phyloP scores from a whole-genome alignment of 37 sponge, comb jelly and placozoan genomes.

The Theonella swinhoei region DNA sequence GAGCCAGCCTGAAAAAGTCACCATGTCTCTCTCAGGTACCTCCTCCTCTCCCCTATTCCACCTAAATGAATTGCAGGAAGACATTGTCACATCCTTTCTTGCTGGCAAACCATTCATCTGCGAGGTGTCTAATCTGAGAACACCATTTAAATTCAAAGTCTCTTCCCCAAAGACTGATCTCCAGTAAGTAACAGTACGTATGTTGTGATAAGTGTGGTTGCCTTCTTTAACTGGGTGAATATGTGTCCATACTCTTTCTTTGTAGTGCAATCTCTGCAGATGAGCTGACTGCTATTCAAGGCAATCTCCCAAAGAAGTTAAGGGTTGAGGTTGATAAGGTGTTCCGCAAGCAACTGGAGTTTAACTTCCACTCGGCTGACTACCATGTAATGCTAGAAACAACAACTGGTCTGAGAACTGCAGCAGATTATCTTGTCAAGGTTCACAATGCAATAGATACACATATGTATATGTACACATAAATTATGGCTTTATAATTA shows the following conservation, averaged over 20 bases:
- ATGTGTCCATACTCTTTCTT: too few relatives aligned
- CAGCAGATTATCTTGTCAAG: constrained; percentile 64
- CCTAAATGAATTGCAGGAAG: constrained; percentile 60
- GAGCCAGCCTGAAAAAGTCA: neutral
- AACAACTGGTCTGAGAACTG: too few relatives aligned
- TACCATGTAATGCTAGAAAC: constrained; percentile 69
- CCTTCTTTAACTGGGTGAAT: too few relatives aligned
- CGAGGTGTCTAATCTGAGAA: constrained; percentile 10
- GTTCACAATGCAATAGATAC: too few relatives aligned
- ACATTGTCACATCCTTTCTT: constrained; percentile 31
- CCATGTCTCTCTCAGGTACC: constrained; percentile 25
- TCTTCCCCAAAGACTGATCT: too few relatives aligned
- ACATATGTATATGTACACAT: too few relatives aligned
- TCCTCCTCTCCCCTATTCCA: constrained; percentile 36
- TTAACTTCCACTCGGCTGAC: constrained; percentile 69
- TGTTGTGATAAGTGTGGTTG: too few relatives aligned
- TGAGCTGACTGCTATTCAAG: too few relatives aligned
- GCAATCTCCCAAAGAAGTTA: too few relatives aligned
- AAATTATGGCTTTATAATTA: too few relatives aligned
- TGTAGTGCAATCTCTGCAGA: too few relatives aligned
- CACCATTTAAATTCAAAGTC: constrained; percentile 60
- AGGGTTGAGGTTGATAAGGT: constrained; percentile 27
- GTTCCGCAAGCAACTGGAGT: constrained; percentile 62
- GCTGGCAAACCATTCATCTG: constrained; percentile 66
- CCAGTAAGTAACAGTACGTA: too few relatives aligned